Evolutionary conservation across 2,888 invertebrate genomes (phyloP).

Genomic region (Megastigmus dorsalis): DNA sequence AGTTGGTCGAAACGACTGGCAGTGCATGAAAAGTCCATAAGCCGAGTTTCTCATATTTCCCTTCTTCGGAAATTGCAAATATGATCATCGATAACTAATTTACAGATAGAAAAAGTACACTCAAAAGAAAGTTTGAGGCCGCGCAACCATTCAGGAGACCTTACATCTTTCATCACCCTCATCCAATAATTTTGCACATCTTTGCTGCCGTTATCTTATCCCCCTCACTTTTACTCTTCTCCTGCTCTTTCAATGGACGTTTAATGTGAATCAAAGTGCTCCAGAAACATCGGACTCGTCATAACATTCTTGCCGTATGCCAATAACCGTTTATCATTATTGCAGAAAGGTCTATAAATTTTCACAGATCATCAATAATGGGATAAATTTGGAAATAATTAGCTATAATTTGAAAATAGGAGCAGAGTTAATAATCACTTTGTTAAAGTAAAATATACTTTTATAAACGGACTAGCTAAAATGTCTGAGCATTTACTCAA

Average conservation of each 20-base stretch:
- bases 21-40: background rate
- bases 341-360: too few relatives aligned
- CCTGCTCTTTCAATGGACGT: background rate
- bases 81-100: constrained; percentile 34
- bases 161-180: background rate
- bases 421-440: too few relatives aligned
- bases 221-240: background rate
- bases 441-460: too few relatives aligned
- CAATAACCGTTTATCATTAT: too few relatives aligned
- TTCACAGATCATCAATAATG: too few relatives aligned
- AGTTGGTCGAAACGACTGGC: constrained; percentile 1
- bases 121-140: background rate
- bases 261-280: too few relatives aligned
- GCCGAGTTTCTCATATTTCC: background rate
- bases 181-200: constrained; percentile 11
- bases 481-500: too few relatives aligned
- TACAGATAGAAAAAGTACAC: constrained; percentile 1
- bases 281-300: too few relatives aligned
- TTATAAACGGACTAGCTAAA: too few relatives aligned
- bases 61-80: constrained; percentile 1
- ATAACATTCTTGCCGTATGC: too few relatives aligned
- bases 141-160: background rate
- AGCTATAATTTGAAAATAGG: too few relatives aligned
- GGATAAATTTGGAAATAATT: too few relatives aligned
- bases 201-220: background rate